These are phyloP conservation scores for Falco concolor DNA, from an alignment of 2,797 vertebrate species.

Conservation along the genomic window DNA sequence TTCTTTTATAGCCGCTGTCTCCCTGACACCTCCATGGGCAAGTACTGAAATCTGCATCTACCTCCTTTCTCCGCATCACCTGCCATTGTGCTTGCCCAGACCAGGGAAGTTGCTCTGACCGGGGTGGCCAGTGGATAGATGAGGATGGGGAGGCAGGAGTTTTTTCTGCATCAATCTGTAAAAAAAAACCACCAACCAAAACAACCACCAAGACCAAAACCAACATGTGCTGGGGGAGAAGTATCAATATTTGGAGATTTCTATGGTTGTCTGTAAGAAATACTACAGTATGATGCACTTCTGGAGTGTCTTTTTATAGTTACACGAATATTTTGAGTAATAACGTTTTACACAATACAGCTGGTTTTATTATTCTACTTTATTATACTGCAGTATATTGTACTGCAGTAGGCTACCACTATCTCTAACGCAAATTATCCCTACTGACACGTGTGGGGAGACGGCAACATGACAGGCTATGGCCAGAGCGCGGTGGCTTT, in stretches of 20 bases:
- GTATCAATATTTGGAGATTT: not conserved
- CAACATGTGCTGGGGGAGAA: not conserved
- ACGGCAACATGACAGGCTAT: rapidly evolving
- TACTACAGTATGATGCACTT: not conserved
- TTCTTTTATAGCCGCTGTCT: not conserved
- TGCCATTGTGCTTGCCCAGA: not conserved
- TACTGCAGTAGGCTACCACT: not conserved
- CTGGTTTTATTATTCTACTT: not conserved
- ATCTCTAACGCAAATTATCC: too few species aligned
- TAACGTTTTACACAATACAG: not conserved
- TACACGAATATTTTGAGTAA: not conserved
- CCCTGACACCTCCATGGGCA: not conserved
- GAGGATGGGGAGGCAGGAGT: not conserved
- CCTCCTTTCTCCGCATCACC: not conserved
- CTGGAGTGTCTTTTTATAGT: not conserved
- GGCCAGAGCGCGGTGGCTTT: not conserved
- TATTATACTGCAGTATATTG: not conserved
- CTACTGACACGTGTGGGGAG: not conserved
- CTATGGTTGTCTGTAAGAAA: not conserved
- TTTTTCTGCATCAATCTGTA: not conserved
- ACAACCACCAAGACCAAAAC: not conserved
- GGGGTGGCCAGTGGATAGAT: not conserved
- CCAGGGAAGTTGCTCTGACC: not conserved
- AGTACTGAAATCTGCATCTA: not conserved
- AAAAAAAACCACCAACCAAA: not conserved